Evolutionary conservation across 1,140 invertebrate genomes (phyloP), one percentile per base, ranked within the genome.

Genomic region (Nephila pilipes): DNA sequence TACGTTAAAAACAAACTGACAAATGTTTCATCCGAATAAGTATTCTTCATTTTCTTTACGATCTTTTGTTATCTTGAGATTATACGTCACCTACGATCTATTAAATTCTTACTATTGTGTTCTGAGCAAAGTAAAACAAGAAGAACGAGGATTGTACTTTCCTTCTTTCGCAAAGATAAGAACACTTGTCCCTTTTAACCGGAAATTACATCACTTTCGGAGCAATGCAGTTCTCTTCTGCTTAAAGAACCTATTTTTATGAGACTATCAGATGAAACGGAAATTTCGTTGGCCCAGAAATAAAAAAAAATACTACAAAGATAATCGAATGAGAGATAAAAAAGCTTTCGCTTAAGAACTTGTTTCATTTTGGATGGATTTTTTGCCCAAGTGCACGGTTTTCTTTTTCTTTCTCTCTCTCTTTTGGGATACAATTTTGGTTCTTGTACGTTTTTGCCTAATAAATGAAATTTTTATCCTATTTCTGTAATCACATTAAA

Each of bases 131-230:
- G 57, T n/a, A 60, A 75, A 90, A 90, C 25, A 90, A 80, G 38
- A 89, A 89, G 54, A 36, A 55, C 14, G 46, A 25, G 29, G 58
- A 38, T 12, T 25, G 80, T 58, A 60, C 57, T 90, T 87, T 55
- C 36, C 20, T 12, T 22, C 75, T 38, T 69, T 58, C 60, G 16
- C n/a, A 75, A 60, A 58, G 88, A 90, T 90, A 90, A 90, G 65
- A 90, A 58, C 25, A 81, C 69, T 29, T 79, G 65, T 54, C 36
- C 88, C 36, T 81, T 87, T 90, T 80, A 36, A 55, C 88, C 88
- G 88, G 88, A 90, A 90, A 90, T 90, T 90, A 90, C 88, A 90
- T 90, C 75, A 81, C 88, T 60, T 90, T 90, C 88, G 22, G 29
- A 55, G 46, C 25, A 18, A 58, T 81, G 81, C 25, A 81, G 69